phyloP scores from a whole-genome alignment of 2,888 invertebrate species.

The Epistrophella euchroma region DNA sequence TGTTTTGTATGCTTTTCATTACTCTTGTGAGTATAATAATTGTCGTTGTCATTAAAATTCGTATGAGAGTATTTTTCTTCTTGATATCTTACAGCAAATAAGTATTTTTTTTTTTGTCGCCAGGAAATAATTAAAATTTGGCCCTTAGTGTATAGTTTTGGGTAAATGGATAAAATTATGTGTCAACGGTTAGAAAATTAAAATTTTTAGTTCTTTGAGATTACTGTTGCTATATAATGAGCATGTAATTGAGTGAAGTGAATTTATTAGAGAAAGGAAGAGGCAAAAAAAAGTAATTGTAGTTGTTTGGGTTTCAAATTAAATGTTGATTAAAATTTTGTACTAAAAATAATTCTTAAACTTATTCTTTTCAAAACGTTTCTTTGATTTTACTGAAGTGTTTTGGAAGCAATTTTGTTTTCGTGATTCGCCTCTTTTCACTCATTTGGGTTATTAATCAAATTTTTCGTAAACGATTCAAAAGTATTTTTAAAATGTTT shows the following conservation, averaged over 20 bases:
- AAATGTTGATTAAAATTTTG: not conserved
- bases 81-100: not conserved
- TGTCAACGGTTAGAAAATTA: constrained; percentile 54
- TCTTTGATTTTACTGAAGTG: no score
- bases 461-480: no score
- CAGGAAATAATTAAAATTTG: constrained; percentile 70
- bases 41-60: constrained; percentile 69
- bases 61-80: constrained; percentile 35
- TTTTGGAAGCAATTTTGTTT: no score
- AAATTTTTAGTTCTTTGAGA: constrained; percentile 12
- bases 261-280: not conserved
- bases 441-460: no score
- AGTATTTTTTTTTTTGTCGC: not conserved
- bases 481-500: no score
- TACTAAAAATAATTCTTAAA: not conserved
- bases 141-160: constrained; percentile 26
- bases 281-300: not conserved
- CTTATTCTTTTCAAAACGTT: no score
- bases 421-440: no score
- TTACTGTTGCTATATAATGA: not conserved
- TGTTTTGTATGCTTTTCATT: constrained; percentile 65
- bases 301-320: not conserved
- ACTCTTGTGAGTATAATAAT: constrained; percentile 61
- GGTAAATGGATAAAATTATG: constrained; percentile 57
- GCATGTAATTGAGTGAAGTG: not conserved